A percentile compares a stretch with the other conserved stretches of the same genome.
These are phyloP conservation scores for Cervus canadensis DNA, from an alignment of 2,113 vertebrate species.

Conservation along the genomic window DNA sequence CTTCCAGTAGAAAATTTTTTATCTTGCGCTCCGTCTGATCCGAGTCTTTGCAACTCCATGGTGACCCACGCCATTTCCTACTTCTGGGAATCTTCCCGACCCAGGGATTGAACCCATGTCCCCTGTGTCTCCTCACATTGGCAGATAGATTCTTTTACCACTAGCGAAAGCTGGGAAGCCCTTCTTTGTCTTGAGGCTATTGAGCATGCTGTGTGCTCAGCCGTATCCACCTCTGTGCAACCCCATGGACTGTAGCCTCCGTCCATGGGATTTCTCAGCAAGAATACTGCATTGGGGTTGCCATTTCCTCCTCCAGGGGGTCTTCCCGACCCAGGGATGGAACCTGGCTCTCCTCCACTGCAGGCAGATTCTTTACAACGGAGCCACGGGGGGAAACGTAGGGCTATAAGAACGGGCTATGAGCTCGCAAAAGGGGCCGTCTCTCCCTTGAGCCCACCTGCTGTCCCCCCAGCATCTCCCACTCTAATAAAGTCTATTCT, in stretches of 20 bases:
- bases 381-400: fast-evolving
- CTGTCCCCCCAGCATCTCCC: background rate
- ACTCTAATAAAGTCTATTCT: background rate
- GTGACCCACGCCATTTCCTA: background rate
- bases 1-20: background rate
- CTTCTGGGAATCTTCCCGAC: background rate
- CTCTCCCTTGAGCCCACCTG: background rate
- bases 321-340: background rate
- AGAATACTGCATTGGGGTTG: background rate
- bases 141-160: background rate
- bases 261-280: background rate
- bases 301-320: background rate
- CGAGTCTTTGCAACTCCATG: background rate
- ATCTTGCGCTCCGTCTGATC: too few species aligned
- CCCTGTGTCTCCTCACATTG: background rate
- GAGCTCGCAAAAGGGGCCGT: background rate
- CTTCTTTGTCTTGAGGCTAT: background rate
- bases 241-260: background rate
- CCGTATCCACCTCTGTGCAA: background rate
- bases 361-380: background rate
- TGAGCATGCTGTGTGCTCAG: background rate
- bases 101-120: background rate
- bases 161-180: fast-evolving
- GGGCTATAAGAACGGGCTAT: background rate
- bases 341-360: background rate